phyloP scores from a whole-genome alignment of 2,797 vertebrate species.

The Aphelocoma californica region DNA sequence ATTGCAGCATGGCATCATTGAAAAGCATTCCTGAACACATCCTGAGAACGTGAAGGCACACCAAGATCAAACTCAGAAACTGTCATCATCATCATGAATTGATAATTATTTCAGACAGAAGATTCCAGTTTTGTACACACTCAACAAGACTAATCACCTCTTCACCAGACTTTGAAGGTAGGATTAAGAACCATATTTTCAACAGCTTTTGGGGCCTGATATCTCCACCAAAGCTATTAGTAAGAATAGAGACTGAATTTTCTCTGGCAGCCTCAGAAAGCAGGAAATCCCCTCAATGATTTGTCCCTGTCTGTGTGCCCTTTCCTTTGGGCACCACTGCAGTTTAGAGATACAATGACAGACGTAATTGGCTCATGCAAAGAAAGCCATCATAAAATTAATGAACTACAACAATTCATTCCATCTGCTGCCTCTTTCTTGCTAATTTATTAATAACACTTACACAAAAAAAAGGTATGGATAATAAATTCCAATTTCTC shows the following conservation, averaged over 20 bases:
- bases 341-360: slow-evolving; percentile 65
- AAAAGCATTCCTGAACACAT: not conserved
- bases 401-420: slow-evolving; percentile 76
- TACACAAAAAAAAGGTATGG: slow-evolving; percentile 72
- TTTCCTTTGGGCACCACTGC: slow-evolving; percentile 60
- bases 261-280: not conserved
- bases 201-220: not conserved
- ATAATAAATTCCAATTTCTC: slow-evolving; percentile 75
- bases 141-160: not conserved
- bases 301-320: slow-evolving; percentile 37
- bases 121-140: not conserved
- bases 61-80: not conserved
- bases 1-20: not conserved
- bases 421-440: slow-evolving; percentile 67
- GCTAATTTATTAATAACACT: slow-evolving; percentile 82
- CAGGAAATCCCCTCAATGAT: not conserved
- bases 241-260: not conserved
- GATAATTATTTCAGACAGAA: not conserved
- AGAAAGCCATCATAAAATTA: slow-evolving; percentile 74
- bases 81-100: not conserved
- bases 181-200: not conserved
- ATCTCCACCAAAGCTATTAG: not conserved
- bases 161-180: not conserved
- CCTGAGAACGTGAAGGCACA: not conserved
- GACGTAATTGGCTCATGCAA: slow-evolving; percentile 70